These are phyloP conservation scores for Monochamus saltuarius DNA, from an alignment of 1,140 invertebrate genomes.

Conservation along the genomic window DNA sequence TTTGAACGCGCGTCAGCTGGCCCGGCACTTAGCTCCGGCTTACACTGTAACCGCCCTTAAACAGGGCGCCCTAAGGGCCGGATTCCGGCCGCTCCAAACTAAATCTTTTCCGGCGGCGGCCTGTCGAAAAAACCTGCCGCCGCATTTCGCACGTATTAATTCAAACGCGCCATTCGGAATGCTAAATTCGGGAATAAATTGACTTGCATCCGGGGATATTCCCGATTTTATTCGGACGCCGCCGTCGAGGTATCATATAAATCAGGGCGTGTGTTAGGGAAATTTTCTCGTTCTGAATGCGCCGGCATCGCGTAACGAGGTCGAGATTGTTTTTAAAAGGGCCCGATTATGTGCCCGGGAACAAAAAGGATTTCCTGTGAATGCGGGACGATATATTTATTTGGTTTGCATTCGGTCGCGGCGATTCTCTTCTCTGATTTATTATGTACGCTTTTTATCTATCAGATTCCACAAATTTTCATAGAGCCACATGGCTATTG, in stretches of 20 bases:
- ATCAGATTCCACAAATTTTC: no score
- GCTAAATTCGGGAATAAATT: constrained; percentile 28
- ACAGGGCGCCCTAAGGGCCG: constrained; percentile 15
- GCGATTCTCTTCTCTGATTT: no score
- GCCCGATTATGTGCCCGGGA: background rate
- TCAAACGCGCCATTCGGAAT: constrained; percentile 33
- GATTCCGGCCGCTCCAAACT: constrained; percentile 19
- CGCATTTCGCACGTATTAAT: constrained; percentile 39
- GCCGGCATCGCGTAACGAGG: no score
- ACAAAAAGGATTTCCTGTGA: background rate
- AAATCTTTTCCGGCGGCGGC: constrained; percentile 30
- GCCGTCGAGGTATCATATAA: constrained; percentile 25
- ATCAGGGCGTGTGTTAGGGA: constrained; percentile 22
- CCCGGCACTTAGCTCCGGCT: constrained; percentile 29
- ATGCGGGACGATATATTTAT: no score
- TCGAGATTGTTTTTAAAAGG: constrained; percentile 18
- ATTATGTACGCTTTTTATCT: no score
- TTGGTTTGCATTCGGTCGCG: no score
- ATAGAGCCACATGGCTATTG: no score
- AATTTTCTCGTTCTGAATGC: constrained; percentile 16
- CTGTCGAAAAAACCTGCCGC: constrained; percentile 36
- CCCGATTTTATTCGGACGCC: constrained; percentile 24
- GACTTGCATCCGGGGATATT: constrained; percentile 21
- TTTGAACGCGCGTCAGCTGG: constrained; percentile 30
- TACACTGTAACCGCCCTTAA: constrained; percentile 20